Percentiles rank a stretch among this genome's conserved stretches.
These are phyloP conservation scores for Chrosomus eos DNA, from an alignment of 2,797 vertebrate genomes.

Conservation along the genomic window DNA sequence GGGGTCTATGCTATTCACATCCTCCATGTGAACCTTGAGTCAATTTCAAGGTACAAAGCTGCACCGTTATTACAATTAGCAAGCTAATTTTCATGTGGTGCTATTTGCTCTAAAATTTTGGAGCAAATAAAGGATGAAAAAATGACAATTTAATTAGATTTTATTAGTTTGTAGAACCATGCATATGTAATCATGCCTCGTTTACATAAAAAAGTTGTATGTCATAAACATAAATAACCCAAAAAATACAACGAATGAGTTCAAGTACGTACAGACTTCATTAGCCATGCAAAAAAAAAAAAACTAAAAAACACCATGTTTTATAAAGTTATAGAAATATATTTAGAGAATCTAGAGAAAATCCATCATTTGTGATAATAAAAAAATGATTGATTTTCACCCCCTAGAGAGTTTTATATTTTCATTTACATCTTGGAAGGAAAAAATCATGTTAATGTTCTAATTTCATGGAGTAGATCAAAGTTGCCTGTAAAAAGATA, in stretches of 20 bases:
- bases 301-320: slow-evolving; percentile 37
- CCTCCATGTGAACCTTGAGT: slow-evolving; percentile 83
- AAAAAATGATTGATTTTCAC: slow-evolving; percentile 48
- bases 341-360: slow-evolving; percentile 54
- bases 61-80: slow-evolving; percentile 79
- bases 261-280: slow-evolving; percentile 1
- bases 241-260: background rate
- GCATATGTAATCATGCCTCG: slow-evolving; percentile 1
- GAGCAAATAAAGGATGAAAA: slow-evolving; percentile 19
- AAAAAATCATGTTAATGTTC: slow-evolving; percentile 48
- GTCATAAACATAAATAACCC: background rate
- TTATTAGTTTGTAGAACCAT: background rate
- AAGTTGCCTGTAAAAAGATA: slow-evolving; percentile 41
- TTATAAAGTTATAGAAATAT: slow-evolving; percentile 61
- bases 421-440: slow-evolving; percentile 34
- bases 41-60: slow-evolving; percentile 86
- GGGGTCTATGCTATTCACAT: slow-evolving; percentile 81
- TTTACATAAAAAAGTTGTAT: slow-evolving; percentile 7
- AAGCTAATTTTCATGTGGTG: slow-evolving; percentile 61
- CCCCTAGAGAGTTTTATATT: slow-evolving; percentile 49
- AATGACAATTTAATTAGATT: slow-evolving; percentile 27
- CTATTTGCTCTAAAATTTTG: slow-evolving; percentile 57
- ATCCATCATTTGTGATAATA: background rate
- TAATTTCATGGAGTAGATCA: slow-evolving; percentile 60
- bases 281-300: slow-evolving; percentile 50